Percentiles rank a stretch among this genome's conserved stretches.
Conservation (phyloP, 2,888 invertebrate genomes). For the Sinhomidia bicolor region DNA sequence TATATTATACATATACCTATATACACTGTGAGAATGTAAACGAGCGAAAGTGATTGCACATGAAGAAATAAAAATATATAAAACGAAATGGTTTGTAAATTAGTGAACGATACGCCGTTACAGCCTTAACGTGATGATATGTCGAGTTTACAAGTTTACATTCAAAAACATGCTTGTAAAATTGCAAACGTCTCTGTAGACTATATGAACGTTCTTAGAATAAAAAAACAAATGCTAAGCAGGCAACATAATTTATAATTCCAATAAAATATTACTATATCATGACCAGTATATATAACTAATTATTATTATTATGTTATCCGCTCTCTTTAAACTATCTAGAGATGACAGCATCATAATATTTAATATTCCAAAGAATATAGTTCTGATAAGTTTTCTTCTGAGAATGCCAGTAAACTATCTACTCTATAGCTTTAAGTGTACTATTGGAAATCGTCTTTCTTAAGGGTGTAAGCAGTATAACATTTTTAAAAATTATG, state of each 20-base stretch:
- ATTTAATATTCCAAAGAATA: not conserved
- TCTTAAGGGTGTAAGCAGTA: conserved; percentile 55
- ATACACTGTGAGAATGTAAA: conserved; percentile 26
- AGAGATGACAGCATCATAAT: too few species aligned
- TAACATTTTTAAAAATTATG: not conserved
- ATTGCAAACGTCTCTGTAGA: too few species aligned
- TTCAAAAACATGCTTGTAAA: not conserved
- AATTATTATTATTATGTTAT: not conserved
- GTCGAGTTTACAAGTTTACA: not conserved
- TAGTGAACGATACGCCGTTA: conserved; percentile 24
- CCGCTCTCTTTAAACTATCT: too few species aligned
- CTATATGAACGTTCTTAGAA: not conserved
- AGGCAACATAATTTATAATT: too few species aligned
- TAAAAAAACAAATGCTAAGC: not conserved
- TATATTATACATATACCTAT: too few species aligned
- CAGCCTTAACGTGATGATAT: conserved; percentile 31
- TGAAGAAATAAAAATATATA: too few species aligned
- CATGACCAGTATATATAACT: not conserved
- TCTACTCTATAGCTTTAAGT: not conserved
- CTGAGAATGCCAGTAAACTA: too few species aligned
- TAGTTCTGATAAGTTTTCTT: too few species aligned
- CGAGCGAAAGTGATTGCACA: not conserved
- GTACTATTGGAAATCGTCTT: conserved; percentile 63
- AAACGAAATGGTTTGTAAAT: not conserved
- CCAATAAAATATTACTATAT: too few species aligned